phyloP scores from a whole-genome alignment of 2,888 invertebrate genomes.

The Sphecodes monilicornis region DNA sequence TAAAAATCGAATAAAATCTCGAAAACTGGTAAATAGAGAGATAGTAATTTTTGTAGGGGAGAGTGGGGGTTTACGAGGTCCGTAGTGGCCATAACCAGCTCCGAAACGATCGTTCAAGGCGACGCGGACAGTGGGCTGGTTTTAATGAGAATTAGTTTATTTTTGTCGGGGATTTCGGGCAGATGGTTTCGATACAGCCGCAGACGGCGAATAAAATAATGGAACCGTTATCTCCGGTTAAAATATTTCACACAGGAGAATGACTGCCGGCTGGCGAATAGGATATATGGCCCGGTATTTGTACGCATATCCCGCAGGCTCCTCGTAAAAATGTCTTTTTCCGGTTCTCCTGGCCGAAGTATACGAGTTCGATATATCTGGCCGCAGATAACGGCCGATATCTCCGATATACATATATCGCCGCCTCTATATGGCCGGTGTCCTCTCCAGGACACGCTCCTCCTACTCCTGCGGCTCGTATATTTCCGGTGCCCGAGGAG shows the following conservation, averaged over 20 bases:
- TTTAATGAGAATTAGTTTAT: conserved; percentile 12
- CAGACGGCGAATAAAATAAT: conserved; percentile 58
- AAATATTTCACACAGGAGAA: conserved; percentile 65
- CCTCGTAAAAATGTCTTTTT: conserved; percentile 83
- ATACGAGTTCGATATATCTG: conserved; percentile 70
- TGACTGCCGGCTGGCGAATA: conserved; percentile 48
- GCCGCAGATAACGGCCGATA: conserved; percentile 82
- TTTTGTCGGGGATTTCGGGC: background rate
- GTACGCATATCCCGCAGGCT: conserved; percentile 72
- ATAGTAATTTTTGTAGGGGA: background rate
- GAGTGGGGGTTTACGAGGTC: background rate
- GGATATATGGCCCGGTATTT: conserved; percentile 61
- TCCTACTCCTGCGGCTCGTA: conserved; percentile 51
- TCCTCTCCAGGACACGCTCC: conserved; percentile 42
- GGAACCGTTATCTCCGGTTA: conserved; percentile 58
- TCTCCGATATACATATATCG: conserved; percentile 83
- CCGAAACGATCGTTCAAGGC: background rate
- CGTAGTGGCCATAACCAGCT: background rate
- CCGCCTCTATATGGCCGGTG: conserved; percentile 66
- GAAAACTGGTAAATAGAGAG: background rate
- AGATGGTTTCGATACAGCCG: conserved; percentile 2
- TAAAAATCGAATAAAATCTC: background rate
- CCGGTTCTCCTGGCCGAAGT: conserved; percentile 69
- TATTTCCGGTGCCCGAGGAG: conserved; percentile 38
- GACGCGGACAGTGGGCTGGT: background rate